These are phyloP conservation scores for Toxotes chatareus DNA, from an alignment of 2,113 vertebrate species.

Conservation along the genomic window DNA sequence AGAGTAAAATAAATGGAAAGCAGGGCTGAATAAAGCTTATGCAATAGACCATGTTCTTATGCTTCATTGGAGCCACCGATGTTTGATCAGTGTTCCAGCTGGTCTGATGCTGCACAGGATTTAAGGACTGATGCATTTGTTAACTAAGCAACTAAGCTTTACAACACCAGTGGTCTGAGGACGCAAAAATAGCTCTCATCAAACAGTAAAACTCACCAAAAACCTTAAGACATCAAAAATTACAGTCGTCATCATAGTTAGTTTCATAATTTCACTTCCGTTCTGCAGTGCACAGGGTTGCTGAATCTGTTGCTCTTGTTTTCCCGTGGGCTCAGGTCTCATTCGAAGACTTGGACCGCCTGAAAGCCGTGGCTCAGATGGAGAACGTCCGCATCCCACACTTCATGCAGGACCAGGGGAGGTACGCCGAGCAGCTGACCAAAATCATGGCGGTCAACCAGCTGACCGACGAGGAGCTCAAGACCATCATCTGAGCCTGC, in stretches of 20 bases:
- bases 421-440: conserved; percentile 89
- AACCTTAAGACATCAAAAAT: neutral
- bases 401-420: conserved; percentile 89
- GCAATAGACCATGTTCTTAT: conserved; percentile 7
- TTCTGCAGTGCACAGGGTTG: neutral
- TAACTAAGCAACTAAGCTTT: neutral
- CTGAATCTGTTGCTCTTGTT: neutral
- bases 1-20: neutral
- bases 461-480: conserved; percentile 90
- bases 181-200: too few species aligned
- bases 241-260: neutral
- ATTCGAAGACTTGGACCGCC: conserved; percentile 91
- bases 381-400: conserved; percentile 91
- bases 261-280: neutral
- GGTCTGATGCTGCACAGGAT: conserved; percentile 1
- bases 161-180: neutral
- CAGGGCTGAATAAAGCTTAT: neutral
- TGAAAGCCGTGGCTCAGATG: conserved; percentile 86
- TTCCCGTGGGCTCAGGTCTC: conserved; percentile 85
- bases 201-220: neutral
- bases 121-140: neutral
- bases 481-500: conserved; percentile 78
- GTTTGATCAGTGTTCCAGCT: conserved; percentile 4
- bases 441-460: conserved; percentile 95
- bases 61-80: neutral